These are phyloP conservation scores for Eupithecia tripunctaria DNA, from an alignment of 2,888 invertebrate species.

Conservation along the genomic window DNA sequence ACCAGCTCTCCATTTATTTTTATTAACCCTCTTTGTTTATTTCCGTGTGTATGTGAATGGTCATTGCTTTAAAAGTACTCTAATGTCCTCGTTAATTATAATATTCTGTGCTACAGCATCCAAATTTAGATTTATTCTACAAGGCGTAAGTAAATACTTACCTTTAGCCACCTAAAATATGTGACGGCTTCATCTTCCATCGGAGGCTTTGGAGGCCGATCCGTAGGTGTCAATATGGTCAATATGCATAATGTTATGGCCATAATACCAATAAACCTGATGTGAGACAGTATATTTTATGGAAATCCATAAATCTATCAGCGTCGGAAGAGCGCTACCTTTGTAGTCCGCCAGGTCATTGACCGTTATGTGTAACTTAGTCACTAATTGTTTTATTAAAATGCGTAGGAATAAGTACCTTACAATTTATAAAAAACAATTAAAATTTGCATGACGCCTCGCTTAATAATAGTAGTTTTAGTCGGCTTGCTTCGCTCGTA, in stretches of 20 bases:
- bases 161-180: background rate
- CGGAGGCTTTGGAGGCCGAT: slow-evolving; percentile 23
- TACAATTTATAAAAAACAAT: background rate
- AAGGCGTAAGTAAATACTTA: background rate
- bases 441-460: background rate
- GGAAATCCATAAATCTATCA: slow-evolving; percentile 31
- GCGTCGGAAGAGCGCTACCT: slow-evolving; percentile 24
- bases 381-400: slow-evolving; percentile 3
- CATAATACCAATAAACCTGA: slow-evolving; percentile 17
- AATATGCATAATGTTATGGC: slow-evolving; percentile 65
- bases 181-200: slow-evolving; percentile 32
- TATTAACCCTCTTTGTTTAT: background rate
- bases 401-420: background rate
- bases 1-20: background rate
- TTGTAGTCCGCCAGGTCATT: slow-evolving; percentile 18
- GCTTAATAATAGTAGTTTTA: background rate
- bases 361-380: slow-evolving; percentile 14
- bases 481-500: slow-evolving; percentile 10
- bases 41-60: background rate
- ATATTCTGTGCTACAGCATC: background rate
- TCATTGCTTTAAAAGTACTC: background rate
- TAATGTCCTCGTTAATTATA: background rate
- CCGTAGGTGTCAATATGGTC: slow-evolving; percentile 54
- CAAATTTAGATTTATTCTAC: background rate
- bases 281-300: slow-evolving; percentile 29